phyloP scores from a whole-genome alignment of 2,113 vertebrate species.

The Pachypanchax playfairii region DNA sequence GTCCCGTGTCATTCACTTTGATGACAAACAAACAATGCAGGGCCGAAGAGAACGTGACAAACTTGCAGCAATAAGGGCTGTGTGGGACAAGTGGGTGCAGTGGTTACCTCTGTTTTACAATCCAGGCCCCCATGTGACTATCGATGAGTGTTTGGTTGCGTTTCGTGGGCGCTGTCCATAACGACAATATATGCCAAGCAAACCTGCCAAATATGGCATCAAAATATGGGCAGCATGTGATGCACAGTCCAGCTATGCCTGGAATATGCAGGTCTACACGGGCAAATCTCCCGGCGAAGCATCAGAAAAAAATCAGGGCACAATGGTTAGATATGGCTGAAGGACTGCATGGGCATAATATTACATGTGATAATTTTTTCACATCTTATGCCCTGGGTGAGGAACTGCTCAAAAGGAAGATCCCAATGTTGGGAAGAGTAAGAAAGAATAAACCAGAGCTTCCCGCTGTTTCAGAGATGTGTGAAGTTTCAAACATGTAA shows the following conservation, averaged over 20 bases:
- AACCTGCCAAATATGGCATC: background rate
- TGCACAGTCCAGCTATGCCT: background rate
- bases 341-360: background rate
- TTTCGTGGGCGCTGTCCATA: background rate
- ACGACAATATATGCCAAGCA: background rate
- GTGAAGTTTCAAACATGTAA: no score
- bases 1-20: background rate
- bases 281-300: background rate
- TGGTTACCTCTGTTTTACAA: background rate
- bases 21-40: background rate
- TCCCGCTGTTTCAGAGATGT: no score
- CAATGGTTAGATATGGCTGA: background rate
- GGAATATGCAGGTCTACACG: conserved; percentile 1
- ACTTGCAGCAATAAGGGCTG: no score
- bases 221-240: background rate
- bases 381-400: background rate
- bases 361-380: background rate
- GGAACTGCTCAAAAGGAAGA: background rate
- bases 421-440: background rate
- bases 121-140: background rate
- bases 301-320: background rate
- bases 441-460: background rate
- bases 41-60: no score
- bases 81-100: background rate
- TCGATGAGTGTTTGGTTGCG: conserved; percentile 1